phyloP scores from a whole-genome alignment of 2,113 vertebrate genomes.

The Sylvia atricapilla region DNA sequence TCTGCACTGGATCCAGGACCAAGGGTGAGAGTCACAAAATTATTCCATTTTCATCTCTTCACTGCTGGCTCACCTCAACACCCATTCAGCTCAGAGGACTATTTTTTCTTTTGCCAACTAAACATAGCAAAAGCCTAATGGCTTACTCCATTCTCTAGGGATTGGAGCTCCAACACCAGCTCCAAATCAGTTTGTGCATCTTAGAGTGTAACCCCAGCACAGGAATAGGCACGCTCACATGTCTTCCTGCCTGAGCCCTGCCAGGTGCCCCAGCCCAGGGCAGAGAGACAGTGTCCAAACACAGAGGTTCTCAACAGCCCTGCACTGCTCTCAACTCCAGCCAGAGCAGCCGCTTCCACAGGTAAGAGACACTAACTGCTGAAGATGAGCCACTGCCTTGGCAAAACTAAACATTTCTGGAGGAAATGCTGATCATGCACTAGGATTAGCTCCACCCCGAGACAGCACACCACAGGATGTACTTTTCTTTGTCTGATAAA shows the following conservation, averaged over 20 bases:
- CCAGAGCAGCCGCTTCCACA: neutral
- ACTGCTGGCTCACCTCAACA: neutral
- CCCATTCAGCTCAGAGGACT: neutral
- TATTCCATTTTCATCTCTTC: neutral
- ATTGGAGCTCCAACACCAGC: neutral
- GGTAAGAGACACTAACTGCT: neutral
- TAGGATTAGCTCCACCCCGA: neutral
- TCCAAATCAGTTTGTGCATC: neutral
- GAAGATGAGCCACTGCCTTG: neutral
- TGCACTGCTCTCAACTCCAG: neutral
- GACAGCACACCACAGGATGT: neutral
- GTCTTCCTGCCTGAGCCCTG: neutral
- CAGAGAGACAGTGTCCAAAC: neutral
- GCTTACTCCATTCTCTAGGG: neutral
- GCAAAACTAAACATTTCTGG: neutral
- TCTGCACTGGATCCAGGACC: neutral
- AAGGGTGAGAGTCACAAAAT: neutral
- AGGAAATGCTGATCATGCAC: neutral
- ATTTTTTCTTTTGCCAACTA: neutral
- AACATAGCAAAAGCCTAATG: neutral
- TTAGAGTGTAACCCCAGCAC: neutral
- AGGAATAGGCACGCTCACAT: rapidly evolving
- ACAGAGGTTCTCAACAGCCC: neutral
- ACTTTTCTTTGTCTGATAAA: neutral
- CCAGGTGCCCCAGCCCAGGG: rapidly evolving